Evolutionary conservation across 2,113 vertebrate species (phyloP).

Genomic region (Gymnogyps californianus): DNA sequence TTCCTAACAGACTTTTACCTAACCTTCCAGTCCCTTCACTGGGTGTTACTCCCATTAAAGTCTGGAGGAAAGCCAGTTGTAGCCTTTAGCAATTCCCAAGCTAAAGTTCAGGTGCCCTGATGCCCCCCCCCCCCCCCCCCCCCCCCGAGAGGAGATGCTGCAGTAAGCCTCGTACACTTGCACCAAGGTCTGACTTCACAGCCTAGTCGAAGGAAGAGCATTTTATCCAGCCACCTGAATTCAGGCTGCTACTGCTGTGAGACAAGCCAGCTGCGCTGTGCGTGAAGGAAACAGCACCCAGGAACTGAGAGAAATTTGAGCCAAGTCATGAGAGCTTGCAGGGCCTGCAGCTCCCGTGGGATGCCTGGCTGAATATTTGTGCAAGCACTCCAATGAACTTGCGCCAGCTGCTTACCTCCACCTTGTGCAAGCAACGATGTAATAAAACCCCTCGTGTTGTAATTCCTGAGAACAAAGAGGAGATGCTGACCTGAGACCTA

Average conservation of each 20-base stretch:
- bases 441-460: accelerated
- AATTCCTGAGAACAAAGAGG: background rate
- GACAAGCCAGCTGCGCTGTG: background rate
- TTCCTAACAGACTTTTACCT: background rate
- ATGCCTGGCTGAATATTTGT: no score
- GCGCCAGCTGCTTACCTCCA: background rate
- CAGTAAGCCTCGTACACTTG: accelerated
- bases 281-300: background rate
- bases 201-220: accelerated
- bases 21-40: background rate
- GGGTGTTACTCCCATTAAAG: background rate
- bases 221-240: accelerated
- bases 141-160: accelerated
- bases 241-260: background rate
- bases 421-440: accelerated
- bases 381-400: background rate
- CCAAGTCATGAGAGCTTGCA: background rate
- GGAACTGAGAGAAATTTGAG: accelerated
- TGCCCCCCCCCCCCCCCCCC: accelerated
- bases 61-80: background rate
- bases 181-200: background rate
- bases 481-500: background rate
- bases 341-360: background rate
- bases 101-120: no score
- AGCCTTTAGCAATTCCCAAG: background rate